A percentile compares a stretch with the other conserved stretches of the same genome.
These are phyloP conservation scores for Mesorhabditis belari DNA, from an alignment of 2,888 invertebrate species.

Conservation along the genomic window DNA sequence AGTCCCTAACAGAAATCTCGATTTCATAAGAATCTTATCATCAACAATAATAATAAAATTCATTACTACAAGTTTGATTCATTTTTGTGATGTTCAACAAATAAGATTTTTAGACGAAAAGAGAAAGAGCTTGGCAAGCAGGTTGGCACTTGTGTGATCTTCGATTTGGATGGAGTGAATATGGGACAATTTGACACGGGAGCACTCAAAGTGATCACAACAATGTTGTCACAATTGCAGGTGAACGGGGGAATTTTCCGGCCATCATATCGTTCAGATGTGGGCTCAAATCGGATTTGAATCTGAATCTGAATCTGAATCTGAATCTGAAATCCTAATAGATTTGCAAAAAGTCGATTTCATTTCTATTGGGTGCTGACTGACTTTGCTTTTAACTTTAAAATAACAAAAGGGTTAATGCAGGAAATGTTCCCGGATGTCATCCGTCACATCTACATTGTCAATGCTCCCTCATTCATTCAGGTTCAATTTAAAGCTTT, in stretches of 20 bases:
- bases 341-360: too few species aligned
- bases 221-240: conserved; percentile 40
- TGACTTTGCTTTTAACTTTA: too few species aligned
- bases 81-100: neutral
- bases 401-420: too few species aligned
- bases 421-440: conserved; percentile 49
- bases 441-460: conserved; percentile 38
- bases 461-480: conserved; percentile 43
- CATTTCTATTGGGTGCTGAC: too few species aligned
- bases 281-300: too few species aligned
- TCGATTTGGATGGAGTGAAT: conserved; percentile 43
- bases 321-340: too few species aligned
- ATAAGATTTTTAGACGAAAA: conserved; percentile 14
- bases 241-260: conserved; percentile 5
- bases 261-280: too few species aligned
- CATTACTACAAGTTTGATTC: neutral
- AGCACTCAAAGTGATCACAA: conserved; percentile 35
- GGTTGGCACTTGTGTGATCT: conserved; percentile 43
- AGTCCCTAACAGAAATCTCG: too few species aligned
- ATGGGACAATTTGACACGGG: conserved; percentile 34
- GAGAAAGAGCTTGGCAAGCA: conserved; percentile 33
- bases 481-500: conserved; percentile 12
- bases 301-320: too few species aligned
- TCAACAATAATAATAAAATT: neutral
- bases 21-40: too few species aligned